Base-by-base conservation (phyloP, 2,113 vertebrate genomes). In the Bubalus kerabau region DNA sequence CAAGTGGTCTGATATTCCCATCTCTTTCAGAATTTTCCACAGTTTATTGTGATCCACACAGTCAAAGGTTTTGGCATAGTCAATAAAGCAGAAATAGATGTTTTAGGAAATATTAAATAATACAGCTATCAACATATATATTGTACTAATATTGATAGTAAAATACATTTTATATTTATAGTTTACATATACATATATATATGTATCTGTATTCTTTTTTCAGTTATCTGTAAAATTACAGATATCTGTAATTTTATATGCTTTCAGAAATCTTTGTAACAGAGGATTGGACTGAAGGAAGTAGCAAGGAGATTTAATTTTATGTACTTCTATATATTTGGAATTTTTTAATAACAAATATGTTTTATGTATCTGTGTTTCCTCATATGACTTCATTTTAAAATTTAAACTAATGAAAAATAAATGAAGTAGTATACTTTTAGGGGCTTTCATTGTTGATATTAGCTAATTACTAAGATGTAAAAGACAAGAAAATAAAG, bases 331-430 rank as follows among this genome's bases (percentile, higher is more conserved):
- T 92, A 12, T 80, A 48, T 48, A 50, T 84, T 67, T 85, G 12
- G 14, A 59, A 56, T 64, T 88, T 95, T 90, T 54, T 15, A n/a
- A 95, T 82, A 89, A 60, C 1, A 95, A 40, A 64, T 9, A 76
- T 48, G 26, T 71, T 64, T 95, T 96, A 82, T 85, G 46, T 13
- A 43, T 54, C 7, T 26, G 87, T 86, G 78, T 87, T 93, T 93
- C 56, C 54, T 95, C 94, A 93, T 43, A 95, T 54, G 67, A 91
- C 87, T 95, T 90, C 89, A 89, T 80, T 93, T 80, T 40, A 21
- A 84, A 87, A 59, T 30, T 24, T 94, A 15, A 97, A 87, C 78
- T 92, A 90, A 91, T 84, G 14, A 91, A 97, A 97, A 95, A 92
- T 83, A 90, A 93, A 95, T 86, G 28, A 95, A 87, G 43, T 43